phyloP scores from a whole-genome alignment of 1,140 invertebrate species.

The Acromyrmex heyeri region DNA sequence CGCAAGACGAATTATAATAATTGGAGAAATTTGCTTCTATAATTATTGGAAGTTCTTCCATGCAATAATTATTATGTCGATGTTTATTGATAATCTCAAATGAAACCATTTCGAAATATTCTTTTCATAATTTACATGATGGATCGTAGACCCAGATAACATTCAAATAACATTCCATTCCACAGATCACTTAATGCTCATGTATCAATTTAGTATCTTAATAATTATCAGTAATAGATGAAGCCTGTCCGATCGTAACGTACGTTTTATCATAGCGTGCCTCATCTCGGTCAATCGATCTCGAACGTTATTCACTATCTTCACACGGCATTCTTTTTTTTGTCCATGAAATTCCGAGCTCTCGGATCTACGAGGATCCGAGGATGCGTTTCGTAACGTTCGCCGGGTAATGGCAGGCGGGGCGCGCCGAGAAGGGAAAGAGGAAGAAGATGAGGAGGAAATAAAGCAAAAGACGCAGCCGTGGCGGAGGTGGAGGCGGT shows the following conservation, averaged over 20 bases:
- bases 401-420: slow-evolving; percentile 53
- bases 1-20: not conserved
- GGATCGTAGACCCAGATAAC: not conserved
- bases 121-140: not conserved
- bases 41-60: not conserved
- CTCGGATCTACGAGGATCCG: slow-evolving; percentile 62
- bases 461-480: slow-evolving; percentile 51
- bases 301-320: slow-evolving; percentile 9
- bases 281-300: slow-evolving; percentile 49
- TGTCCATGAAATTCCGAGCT: slow-evolving; percentile 69
- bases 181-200: slow-evolving; percentile 2
- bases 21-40: not conserved
- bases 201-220: slow-evolving; percentile 30
- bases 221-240: slow-evolving; percentile 50
- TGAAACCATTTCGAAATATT: not conserved
- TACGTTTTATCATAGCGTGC: not conserved
- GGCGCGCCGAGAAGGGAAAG: slow-evolving; percentile 35
- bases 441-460: slow-evolving; percentile 66
- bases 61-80: not conserved
- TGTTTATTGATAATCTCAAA: not conserved
- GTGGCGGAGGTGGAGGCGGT: not conserved
- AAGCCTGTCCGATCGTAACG: slow-evolving; percentile 6
- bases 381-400: slow-evolving; percentile 71
- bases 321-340: slow-evolving; percentile 12
- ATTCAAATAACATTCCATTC: slow-evolving; percentile 39